These are phyloP conservation scores for Melanaphis sacchari DNA, from an alignment of 1,140 invertebrate genomes.

Conservation along the genomic window DNA sequence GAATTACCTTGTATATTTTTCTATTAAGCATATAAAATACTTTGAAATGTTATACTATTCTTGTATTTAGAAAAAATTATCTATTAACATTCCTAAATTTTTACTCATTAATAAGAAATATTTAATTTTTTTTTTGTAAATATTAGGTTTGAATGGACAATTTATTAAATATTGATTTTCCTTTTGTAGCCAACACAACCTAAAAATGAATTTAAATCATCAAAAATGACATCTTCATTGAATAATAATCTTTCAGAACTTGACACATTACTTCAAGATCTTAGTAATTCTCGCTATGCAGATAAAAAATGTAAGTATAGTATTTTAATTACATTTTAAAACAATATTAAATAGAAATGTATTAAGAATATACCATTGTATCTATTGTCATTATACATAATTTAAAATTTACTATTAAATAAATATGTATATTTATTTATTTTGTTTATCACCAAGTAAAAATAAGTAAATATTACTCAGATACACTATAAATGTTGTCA, in stretches of 20 bases:
- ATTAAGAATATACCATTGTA: background rate
- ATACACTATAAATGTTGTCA: background rate
- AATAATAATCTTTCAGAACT: constrained; percentile 88
- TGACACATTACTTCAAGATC: constrained; percentile 88
- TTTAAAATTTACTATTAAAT: background rate
- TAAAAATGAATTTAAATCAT: constrained; percentile 48
- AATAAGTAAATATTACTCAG: background rate
- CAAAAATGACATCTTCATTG: constrained; percentile 67
- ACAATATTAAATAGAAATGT: no score
- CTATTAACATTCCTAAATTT: background rate
- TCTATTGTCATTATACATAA: background rate
- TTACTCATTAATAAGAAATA: background rate
- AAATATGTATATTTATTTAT: background rate
- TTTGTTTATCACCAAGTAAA: background rate
- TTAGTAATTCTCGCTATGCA: constrained; percentile 84
- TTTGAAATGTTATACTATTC: background rate
- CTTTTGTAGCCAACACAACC: constrained; percentile 16
- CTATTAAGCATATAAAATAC: background rate
- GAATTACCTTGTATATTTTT: background rate
- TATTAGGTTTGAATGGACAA: background rate
- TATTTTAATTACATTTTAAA: background rate
- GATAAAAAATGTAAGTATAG: constrained; percentile 57
- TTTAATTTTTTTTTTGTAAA: background rate
- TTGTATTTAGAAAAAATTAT: background rate
- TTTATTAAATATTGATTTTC: background rate